A percentile compares a stretch with the other conserved stretches of the same genome.
phyloP scores from a whole-genome alignment of 2,797 vertebrate species.

The Mus spretus region DNA sequence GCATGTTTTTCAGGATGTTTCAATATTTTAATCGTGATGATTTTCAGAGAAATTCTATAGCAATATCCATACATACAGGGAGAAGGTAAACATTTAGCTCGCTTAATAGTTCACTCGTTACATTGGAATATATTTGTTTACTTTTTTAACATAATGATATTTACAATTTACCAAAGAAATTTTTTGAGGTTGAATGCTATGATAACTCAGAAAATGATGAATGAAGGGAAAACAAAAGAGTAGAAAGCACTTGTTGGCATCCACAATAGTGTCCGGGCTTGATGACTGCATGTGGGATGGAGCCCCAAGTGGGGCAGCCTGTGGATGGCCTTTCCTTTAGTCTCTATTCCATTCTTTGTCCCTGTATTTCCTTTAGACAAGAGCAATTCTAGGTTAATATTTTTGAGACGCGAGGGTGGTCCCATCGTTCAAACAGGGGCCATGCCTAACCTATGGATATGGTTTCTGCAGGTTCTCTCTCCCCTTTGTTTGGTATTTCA shows the following conservation, averaged over 20 bases:
- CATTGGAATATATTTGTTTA: conserved; percentile 63
- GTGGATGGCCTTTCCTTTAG: not conserved
- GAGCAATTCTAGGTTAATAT: not conserved
- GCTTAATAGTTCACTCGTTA: conserved; percentile 65
- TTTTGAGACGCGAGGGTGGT: not conserved
- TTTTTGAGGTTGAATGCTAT: conserved; percentile 3
- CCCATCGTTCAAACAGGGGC: too few relatives aligned
- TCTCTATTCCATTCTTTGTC: not conserved
- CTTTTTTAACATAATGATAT: conserved; percentile 16
- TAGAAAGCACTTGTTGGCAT: not conserved
- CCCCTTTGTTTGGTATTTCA: not conserved
- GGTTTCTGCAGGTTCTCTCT: not conserved
- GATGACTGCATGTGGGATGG: not conserved
- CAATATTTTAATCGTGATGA: conserved; percentile 68
- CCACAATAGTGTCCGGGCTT: not conserved
- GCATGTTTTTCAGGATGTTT: conserved; percentile 66
- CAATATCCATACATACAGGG: conserved; percentile 47
- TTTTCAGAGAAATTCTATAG: conserved; percentile 67
- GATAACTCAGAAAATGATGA: conserved; percentile 39
- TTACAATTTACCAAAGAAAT: conserved; percentile 33
- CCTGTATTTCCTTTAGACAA: not conserved
- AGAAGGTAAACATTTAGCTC: conserved; percentile 59
- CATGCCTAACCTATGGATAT: not conserved
- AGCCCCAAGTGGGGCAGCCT: not conserved
- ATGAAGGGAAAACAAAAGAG: not conserved